Evolutionary conservation across 2,797 vertebrate species (phyloP), one percentile per base, ranked within the genome.

Genomic region (Rallus crepitans): DNA sequence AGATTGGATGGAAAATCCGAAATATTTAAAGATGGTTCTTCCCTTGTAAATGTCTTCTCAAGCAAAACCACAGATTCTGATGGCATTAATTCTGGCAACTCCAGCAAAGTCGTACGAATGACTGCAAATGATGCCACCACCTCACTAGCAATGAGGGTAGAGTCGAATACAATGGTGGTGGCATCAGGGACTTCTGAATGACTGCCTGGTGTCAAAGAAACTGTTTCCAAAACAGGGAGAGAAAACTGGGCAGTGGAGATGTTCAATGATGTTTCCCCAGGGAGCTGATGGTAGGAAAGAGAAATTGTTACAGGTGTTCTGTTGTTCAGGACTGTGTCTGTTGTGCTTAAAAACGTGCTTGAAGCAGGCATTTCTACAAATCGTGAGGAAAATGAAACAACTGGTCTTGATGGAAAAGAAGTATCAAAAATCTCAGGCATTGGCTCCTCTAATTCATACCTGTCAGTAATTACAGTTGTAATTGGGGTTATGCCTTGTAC

Each of bases 361-460:
- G 65, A 83, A 27, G 47, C 50, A 0, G 87, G 65, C 47, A 69
- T 12, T 63, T 88, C 97, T 72, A 96, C 5, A 0, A 97, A 86
- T 53, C 78, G 97, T n/a, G 99, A 99, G 63, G 98, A 98, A 12
- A 99, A 97, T 1, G 98, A 97, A 42, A 98, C 95, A 5, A 98
- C 85, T 8, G 98, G 98, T n/a, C 98, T 98, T 24, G 98, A 95
- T 8, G 99, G 98, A 94, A 99, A 99, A 90, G 97, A 90, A 1
- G 98, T 99, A 96, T 99, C 98, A 61, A 99, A 99, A 28, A 68
- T 96, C 93, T 99, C 97, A 23, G 96, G 97, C 48, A 95, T 81
- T 30, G 98, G 97, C 55, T 99, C 98, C 86, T 99, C 98, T 31
- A 98, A 87, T 27, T 99, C 98, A 12, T 98, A 98, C 24, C 96